Conservation (phyloP, 2,888 invertebrate genomes). For the Chymomyza caudatula region DNA sequence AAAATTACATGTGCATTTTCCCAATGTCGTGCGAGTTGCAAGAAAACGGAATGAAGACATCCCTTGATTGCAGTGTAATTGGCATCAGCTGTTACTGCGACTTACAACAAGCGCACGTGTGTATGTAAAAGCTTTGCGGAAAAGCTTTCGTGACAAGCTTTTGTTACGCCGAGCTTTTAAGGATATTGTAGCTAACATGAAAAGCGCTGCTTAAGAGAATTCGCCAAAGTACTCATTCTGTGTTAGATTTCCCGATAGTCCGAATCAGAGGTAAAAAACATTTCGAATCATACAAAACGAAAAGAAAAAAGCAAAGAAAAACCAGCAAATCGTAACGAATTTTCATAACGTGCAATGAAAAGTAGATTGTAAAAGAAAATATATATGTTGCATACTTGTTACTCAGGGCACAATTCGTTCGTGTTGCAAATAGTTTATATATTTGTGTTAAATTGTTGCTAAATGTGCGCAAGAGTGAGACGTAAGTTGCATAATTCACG, state of each 20-base stretch:
- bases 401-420: no score
- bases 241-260: constrained; percentile 75
- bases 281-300: background rate
- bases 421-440: constrained; percentile 6
- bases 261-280: constrained; percentile 61
- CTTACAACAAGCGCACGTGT: background rate
- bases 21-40: no score
- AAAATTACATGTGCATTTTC: no score
- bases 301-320: constrained; percentile 1
- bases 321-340: background rate
- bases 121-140: constrained; percentile 16
- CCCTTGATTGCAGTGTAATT: no score
- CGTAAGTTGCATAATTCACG: constrained; percentile 73
- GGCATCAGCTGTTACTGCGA: background rate
- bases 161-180: constrained; percentile 13
- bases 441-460: constrained; percentile 18
- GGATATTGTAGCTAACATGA: constrained; percentile 33
- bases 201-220: constrained; percentile 57
- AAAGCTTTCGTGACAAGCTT: constrained; percentile 38
- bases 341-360: no score
- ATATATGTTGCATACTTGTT: no score
- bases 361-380: no score
- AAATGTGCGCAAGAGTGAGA: constrained; percentile 72
- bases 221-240: constrained; percentile 73
- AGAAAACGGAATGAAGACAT: no score